Evolutionary conservation across 2,113 vertebrate species (phyloP).

Genomic region (Saguinus imperator): DNA sequence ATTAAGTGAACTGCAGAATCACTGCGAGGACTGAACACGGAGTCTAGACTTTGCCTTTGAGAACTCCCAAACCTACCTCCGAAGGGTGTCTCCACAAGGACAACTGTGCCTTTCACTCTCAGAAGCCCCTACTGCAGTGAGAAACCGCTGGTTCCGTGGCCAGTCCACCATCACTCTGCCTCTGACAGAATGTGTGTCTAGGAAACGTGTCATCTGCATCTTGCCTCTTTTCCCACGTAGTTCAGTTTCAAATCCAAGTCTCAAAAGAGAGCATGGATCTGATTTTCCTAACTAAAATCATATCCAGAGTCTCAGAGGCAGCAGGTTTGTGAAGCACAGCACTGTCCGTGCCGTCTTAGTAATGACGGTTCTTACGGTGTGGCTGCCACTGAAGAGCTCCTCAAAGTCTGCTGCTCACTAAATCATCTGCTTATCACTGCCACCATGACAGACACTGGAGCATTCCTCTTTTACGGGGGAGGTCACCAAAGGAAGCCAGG

Average conservation of each 20-base stretch:
- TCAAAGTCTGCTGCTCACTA: background rate
- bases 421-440: background rate
- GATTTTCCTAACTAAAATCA: background rate
- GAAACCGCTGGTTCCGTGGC: background rate
- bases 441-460: no score
- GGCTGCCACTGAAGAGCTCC: background rate
- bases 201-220: background rate
- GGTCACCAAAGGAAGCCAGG: background rate
- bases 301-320: background rate
- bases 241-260: background rate
- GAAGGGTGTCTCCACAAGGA: background rate
- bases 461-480: background rate
- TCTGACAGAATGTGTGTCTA: background rate
- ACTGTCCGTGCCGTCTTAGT: rapidly evolving
- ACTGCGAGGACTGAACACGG: background rate
- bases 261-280: background rate
- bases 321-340: background rate
- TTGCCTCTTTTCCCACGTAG: background rate
- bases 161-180: no score
- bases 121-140: background rate
- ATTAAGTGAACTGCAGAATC: background rate
- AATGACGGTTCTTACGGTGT: background rate
- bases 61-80: background rate
- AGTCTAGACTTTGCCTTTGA: background rate
- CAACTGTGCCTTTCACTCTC: background rate